Base-by-base conservation (phyloP, 1,140 invertebrate species). In the Leptonema lineaticorne region DNA sequence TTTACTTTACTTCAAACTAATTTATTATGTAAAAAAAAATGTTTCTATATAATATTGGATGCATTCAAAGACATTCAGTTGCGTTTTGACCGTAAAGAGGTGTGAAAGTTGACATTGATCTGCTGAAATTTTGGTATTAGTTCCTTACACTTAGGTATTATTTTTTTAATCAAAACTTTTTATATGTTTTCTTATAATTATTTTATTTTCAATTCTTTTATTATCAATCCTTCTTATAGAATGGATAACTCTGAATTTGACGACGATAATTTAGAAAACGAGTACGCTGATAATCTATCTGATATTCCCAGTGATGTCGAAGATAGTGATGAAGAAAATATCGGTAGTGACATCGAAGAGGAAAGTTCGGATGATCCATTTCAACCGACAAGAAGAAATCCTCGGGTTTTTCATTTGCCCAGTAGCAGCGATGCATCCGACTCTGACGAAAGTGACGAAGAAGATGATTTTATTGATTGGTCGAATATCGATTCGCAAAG, bases 281-380 rank as follows among this genome's bases (percentile, higher is more conserved):
- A 57, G 11, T 57, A 57, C 18, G 53, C 53, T 28, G 53, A 57
- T 28, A 57, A 16, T 20, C 16, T 57, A 24, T 57, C 53, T 22
- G 53, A 57, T 14, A 28, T 57, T 57, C 53, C 53, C 24, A 57
- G 53, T 28, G 53, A 57, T 27, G 53, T 57, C 26, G 46, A 50
- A 20, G 46, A 48, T 16, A 16, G 14, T 48, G 14, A n/a, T 5
- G 46, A 48, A 37, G 33, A 37, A n/a, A 8, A 7, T 37, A 37
- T 37, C 33, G 46, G 18, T 6, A 57, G 24, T 57, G 16, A 16
- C 20, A 57, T 4, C 53, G 26, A 27, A 9, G 53, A 57, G 24
- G 26, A 27, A 9, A 57, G 26, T 24, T 22, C 11, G 11, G 53
- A 57, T 24, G 53, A 28, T 57, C 53, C 53, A n/a, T 57, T 50